Evolutionary conservation across 2,797 vertebrate species (phyloP).

Genomic region (Glossophaga mutica): DNA sequence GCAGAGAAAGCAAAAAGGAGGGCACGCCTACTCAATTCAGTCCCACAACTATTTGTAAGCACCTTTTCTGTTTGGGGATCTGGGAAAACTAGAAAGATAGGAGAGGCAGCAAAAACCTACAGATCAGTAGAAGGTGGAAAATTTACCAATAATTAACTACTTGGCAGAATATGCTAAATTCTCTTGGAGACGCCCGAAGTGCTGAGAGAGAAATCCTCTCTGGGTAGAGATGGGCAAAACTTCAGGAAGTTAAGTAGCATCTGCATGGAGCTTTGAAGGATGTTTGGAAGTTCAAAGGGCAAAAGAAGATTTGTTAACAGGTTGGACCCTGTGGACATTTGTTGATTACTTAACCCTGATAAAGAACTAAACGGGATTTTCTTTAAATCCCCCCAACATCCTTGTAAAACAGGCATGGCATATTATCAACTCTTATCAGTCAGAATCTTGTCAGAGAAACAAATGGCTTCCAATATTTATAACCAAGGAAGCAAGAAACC

Average conservation of each 20-base stretch:
- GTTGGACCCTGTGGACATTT: neutral
- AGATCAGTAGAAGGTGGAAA: neutral
- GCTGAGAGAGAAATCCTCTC: neutral
- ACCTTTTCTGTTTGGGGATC: neutral
- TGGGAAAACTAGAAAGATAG: neutral
- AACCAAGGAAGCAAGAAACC: neutral
- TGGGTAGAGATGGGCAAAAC: neutral
- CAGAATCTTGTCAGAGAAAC: neutral
- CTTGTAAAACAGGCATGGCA: neutral
- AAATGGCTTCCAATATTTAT: neutral
- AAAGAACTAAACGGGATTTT: neutral
- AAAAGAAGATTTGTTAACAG: neutral
- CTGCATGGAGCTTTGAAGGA: neutral
- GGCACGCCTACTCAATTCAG: neutral
- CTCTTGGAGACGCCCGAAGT: neutral
- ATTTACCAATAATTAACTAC: neutral
- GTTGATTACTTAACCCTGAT: neutral
- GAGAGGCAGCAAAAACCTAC: neutral
- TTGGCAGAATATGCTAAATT: neutral
- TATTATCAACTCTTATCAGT: neutral
- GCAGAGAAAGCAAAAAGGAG: neutral
- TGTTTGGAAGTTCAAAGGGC: neutral
- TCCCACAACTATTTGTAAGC: constrained; percentile 5
- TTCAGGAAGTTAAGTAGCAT: neutral
- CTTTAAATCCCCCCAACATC: neutral